Evolutionary conservation across 2,113 vertebrate species (phyloP).

Genomic region (Xerus inauris): DNA sequence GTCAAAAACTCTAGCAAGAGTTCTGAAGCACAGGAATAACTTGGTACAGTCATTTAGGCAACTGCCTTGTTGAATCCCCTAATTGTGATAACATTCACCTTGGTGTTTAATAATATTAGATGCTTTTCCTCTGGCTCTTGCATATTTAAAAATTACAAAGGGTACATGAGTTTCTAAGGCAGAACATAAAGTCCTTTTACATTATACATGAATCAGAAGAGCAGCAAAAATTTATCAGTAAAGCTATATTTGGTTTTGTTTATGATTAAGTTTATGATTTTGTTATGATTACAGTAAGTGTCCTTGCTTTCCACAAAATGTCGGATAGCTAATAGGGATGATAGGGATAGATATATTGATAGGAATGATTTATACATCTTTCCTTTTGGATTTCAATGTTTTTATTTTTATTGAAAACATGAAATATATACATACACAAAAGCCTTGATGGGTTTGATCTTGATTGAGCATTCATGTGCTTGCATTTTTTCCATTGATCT

Average conservation of each 20-base stretch:
- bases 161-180: not conserved
- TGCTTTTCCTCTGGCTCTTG: not conserved
- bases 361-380: not conserved
- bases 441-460: not conserved
- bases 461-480: not conserved
- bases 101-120: not conserved
- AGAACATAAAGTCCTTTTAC: not conserved
- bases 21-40: not conserved
- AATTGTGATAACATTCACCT: not conserved
- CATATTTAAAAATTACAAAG: not conserved
- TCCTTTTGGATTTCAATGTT: not conserved
- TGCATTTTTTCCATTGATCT: not conserved
- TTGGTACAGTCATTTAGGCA: not conserved
- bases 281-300: not conserved
- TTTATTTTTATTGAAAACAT: not conserved
- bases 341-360: not conserved
- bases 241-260: not conserved
- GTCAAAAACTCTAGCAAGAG: not conserved
- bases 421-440: not conserved
- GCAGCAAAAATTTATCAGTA: not conserved
- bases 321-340: not conserved
- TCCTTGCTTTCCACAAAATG: not conserved
- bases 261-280: not conserved
- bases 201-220: not conserved
- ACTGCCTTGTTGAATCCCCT: not conserved